Conservation (phyloP, 2,113 vertebrate genomes). For the Axis porcinus region DNA sequence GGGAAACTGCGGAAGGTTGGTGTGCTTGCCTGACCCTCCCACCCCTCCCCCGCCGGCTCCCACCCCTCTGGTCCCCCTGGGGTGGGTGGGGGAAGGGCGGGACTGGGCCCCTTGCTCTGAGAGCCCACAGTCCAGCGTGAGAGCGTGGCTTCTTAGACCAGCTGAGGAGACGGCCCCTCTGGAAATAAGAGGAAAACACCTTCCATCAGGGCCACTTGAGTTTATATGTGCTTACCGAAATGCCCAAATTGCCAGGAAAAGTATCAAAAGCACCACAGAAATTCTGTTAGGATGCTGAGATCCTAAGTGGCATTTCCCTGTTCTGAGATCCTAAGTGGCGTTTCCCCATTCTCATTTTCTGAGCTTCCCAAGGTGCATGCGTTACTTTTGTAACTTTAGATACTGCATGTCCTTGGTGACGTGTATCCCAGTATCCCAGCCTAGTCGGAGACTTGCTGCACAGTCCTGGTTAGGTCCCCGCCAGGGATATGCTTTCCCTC, state of each 20-base stretch:
- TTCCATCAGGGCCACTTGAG: rapidly evolving
- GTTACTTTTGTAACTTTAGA: not conserved
- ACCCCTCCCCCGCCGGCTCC: rapidly evolving
- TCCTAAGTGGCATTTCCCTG: rapidly evolving
- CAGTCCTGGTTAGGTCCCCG: rapidly evolving
- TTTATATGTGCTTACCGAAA: rapidly evolving
- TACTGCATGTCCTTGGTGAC: rapidly evolving
- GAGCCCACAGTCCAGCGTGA: not conserved
- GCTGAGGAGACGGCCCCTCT: not conserved
- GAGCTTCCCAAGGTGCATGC: not conserved
- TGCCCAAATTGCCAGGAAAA: not conserved
- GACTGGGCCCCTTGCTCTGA: not conserved
- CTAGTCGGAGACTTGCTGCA: not conserved
- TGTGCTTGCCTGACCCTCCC: not conserved
- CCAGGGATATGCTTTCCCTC: not conserved
- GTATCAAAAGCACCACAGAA: rapidly evolving
- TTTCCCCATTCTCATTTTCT: not conserved
- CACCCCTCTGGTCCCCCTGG: rapidly evolving
- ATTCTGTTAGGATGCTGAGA: rapidly evolving
- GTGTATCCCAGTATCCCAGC: not conserved
- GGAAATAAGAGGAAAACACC: not conserved
- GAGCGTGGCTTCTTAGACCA: not conserved
- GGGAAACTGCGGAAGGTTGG: conserved; percentile 96
- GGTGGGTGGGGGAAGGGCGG: not conserved
- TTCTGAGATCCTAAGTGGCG: not conserved